These are phyloP conservation scores for Eupleurogrammus muticus DNA, from an alignment of 2,797 vertebrate genomes.

Conservation along the genomic window DNA sequence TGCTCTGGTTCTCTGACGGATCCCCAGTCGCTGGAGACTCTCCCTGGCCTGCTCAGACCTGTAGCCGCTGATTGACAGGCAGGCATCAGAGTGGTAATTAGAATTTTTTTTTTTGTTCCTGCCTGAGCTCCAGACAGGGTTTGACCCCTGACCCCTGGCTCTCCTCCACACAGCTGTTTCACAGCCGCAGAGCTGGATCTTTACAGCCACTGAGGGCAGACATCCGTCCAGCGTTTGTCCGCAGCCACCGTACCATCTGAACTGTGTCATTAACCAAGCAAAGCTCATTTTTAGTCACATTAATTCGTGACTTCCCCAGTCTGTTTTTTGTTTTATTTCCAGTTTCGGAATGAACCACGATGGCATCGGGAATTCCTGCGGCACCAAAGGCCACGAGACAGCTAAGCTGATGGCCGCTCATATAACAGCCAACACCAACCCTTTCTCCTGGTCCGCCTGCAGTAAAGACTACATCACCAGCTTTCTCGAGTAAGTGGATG, in stretches of 20 bases:
- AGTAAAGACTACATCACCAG: slow-evolving; percentile 99
- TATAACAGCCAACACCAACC: slow-evolving; percentile 99
- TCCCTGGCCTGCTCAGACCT: slow-evolving; percentile 77
- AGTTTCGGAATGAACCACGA: slow-evolving; percentile 99
- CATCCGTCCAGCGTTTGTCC: slow-evolving; percentile 38
- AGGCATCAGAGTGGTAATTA: slow-evolving; percentile 84
- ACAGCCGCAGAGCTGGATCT: slow-evolving; percentile 61
- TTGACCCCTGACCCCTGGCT: slow-evolving; percentile 79
- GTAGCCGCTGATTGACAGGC: slow-evolving; percentile 81
- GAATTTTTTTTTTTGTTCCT: slow-evolving; percentile 79
- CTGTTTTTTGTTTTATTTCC: slow-evolving; percentile 65
- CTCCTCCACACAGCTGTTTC: slow-evolving; percentile 84
- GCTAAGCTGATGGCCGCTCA: slow-evolving; percentile 99
- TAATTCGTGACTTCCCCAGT: slow-evolving; percentile 7
- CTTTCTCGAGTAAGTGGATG: slow-evolving; percentile 98
- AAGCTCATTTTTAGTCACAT: slow-evolving; percentile 12
- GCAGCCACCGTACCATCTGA: slow-evolving; percentile 6
- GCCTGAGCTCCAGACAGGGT: slow-evolving; percentile 79
- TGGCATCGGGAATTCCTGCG: slow-evolving; percentile 97
- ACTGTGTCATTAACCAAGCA: neutral
- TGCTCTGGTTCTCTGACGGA: slow-evolving; percentile 16
- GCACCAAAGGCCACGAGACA: slow-evolving; percentile 98
- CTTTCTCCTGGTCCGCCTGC: slow-evolving; percentile 99
- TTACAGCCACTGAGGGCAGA: slow-evolving; percentile 65
- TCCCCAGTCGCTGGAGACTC: slow-evolving; percentile 26